A percentile compares a stretch with the other conserved stretches of the same genome.
phyloP scores from a whole-genome alignment of 35 echinoderm and acorn worm genomes.

The Eucidaris tribuloides region DNA sequence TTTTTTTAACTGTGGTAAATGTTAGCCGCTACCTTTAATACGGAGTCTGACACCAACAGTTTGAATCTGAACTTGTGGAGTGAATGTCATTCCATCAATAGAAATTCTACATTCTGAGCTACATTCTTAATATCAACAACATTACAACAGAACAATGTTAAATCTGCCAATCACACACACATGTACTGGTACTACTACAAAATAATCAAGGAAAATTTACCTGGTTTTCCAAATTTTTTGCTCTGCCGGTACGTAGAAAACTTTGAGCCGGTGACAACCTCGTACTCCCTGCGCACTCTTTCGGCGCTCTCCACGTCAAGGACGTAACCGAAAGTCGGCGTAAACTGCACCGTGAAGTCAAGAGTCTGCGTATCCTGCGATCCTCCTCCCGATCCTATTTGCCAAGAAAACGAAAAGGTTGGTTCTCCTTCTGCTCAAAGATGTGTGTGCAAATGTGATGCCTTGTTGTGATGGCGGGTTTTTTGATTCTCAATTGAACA shows the following conservation, averaged over 20 bases:
- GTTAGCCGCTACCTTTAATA: too few species aligned
- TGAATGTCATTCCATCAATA: not conserved
- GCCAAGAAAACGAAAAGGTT: not conserved
- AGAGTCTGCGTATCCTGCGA: not conserved
- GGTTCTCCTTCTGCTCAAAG: not conserved
- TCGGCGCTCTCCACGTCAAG: not conserved
- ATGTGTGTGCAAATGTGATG: too few species aligned
- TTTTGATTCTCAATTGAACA: too few species aligned
- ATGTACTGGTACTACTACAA: not conserved
- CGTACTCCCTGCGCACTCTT: not conserved
- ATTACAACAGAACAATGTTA: not conserved
- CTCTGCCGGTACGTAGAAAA: conserved; percentile 17
- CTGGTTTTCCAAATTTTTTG: conserved; percentile 16
- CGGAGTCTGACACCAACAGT: too few species aligned
- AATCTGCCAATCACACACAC: not conserved
- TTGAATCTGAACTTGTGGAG: too few species aligned
- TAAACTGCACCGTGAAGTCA: not conserved
- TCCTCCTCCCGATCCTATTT: not conserved
- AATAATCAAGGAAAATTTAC: not conserved
- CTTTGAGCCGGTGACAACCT: not conserved
- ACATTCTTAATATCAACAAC: not conserved
- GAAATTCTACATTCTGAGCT: too few species aligned
- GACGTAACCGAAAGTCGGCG: conserved; percentile 1
- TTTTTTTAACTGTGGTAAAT: too few species aligned
- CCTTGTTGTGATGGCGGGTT: too few species aligned